Base-by-base conservation (phyloP, 2,888 invertebrate species). In the Nemoura dubitans region DNA sequence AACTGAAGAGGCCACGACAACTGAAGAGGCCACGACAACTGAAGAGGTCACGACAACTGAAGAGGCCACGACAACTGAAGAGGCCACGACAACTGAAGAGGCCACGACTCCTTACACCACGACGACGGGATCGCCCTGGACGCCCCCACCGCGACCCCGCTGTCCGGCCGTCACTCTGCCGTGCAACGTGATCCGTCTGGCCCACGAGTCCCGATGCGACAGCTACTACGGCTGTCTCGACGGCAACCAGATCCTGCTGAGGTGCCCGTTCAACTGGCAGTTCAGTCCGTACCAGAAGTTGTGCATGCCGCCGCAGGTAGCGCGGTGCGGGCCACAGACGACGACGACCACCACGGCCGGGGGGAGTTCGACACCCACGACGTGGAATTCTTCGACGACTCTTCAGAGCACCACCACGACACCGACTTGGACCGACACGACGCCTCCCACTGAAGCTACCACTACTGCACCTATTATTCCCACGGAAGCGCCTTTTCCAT, bases 151-250 rank as follows among this genome's bases (percentile, higher is more conserved):
- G 5, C 21, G 25, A 3, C 78, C 78, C 2, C 78, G 78, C n/a
- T 78, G 78, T 14, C 78, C 78, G 27, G 27, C 26, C 25, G 28
- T 78, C 3, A 78, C 26, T 7, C 26, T 78, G 26, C 78, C 78
- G 7, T 78, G 78, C 27, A 28, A 27, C 78, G 78, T 78, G 78
- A 78, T 78, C 78, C 78, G 78, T 28, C 78, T 78, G 3, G 27
- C 78, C 2, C 78, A 78, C 78, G 78, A 78, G 78, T 21, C 5
- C 25, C 27, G 28, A 10, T 78, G 78, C 78, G 78, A 26, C 7
- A 2, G 2, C 78, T 78, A 78, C 78, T 28, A 78, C 78, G 78
- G 78, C 25, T 78, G 78, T 26, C 14, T 78, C 27, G 78, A 78
- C 28, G 78, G 78, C 28, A 27, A 78, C 78, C 26, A 78, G 78